Evolutionary conservation across 2,888 invertebrate species (phyloP), one percentile per base, ranked within the genome.

Genomic region (Xestia sexstrigata): DNA sequence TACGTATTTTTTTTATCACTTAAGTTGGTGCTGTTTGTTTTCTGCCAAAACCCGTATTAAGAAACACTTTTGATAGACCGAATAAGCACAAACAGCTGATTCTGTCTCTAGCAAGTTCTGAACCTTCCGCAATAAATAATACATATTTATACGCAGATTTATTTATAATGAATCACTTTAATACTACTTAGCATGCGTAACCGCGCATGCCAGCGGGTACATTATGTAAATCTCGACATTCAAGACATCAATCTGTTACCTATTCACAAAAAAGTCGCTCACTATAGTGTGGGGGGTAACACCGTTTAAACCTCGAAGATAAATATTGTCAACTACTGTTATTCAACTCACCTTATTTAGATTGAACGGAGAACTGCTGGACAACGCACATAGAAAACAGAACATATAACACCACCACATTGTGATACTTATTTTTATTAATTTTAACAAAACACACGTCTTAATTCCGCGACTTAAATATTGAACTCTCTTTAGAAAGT

Each of bases 341-440:
- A 88, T 89, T 91, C 70, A 89, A 95, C 95, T 49, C 91, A 95
- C 95, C 92, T 93, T 90, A 82, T 90, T 92, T 71, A 93, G 73
- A 82, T 79, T 80, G 77, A 86, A 83, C 23, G 89, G 88, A 7
- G 83, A 78, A 67, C 91, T 88, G 84, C 89, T 89, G 78, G 91
- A 86, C 82, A 90, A 86, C 63, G 89, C 89, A 89, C 92, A 93
- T 87, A 94, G 75, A 86, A 91, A 87, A 88, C 92, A 92, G 82
- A 89, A 92, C 80, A 92, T 60, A 58, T 91, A 87, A 87, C 84
- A 86, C 85, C 89, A 90, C 92, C 91, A 92, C 95, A 95, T 95
- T 74, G 47, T 62, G 47, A 47, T 70, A 78, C 42, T 73, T 77
- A 74, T 78, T 81, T 74, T 6, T 47, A 47, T 70, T 35, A 49